Conservation (phyloP, 1,140 invertebrate species). For the Dendrolimus punctatus region DNA sequence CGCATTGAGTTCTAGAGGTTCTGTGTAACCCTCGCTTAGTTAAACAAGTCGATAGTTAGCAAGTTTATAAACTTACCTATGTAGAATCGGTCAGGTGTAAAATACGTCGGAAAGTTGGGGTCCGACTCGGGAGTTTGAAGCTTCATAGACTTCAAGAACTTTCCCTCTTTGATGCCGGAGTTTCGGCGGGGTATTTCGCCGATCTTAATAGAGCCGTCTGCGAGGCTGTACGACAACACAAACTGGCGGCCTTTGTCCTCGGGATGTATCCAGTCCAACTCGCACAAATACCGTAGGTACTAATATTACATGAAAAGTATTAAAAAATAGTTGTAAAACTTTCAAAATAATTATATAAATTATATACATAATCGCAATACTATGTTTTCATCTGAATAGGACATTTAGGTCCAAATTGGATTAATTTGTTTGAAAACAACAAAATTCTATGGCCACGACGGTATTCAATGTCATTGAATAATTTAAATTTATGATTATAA, state of each 20-base stretch:
- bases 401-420: too few species aligned
- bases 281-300: constrained; percentile 76
- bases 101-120: constrained; percentile 75
- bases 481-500: too few species aligned
- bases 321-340: not conserved
- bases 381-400: too few species aligned
- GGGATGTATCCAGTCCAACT: constrained; percentile 78
- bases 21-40: not conserved
- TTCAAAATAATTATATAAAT: too few species aligned
- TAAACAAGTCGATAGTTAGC: not conserved
- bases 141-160: constrained; percentile 78
- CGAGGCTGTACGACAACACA: constrained; percentile 77
- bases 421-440: too few species aligned
- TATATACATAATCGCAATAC: too few species aligned
- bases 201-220: constrained; percentile 76
- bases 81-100: constrained; percentile 78
- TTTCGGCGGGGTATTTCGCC: constrained; percentile 76
- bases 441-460: too few species aligned
- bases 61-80: constrained; percentile 60
- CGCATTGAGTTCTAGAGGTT: too few species aligned
- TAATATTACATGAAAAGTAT: constrained; percentile 16
- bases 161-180: constrained; percentile 80
- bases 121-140: constrained; percentile 79
- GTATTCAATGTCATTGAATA: too few species aligned
- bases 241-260: constrained; percentile 79